Evolutionary conservation across 1,140 invertebrate genomes (phyloP).

Genomic region (Pseudobourletiella spinata): DNA sequence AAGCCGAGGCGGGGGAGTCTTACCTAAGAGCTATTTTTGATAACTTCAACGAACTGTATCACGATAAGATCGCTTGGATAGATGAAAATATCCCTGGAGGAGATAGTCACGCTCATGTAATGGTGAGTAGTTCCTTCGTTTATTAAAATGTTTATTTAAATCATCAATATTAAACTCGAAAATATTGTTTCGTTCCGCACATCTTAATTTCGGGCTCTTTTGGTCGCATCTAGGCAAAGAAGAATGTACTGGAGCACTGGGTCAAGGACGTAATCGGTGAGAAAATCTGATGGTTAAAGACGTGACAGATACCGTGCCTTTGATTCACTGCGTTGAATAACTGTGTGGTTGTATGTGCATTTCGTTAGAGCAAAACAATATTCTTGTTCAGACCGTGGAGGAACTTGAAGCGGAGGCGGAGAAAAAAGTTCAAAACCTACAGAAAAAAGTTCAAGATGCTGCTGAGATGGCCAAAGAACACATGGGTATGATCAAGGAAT

Average conservation of each 20-base stretch:
- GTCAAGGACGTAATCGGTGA: conserved; percentile 14
- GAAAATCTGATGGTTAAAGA: too few relatives aligned
- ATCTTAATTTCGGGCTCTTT: too few relatives aligned
- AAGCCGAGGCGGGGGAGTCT: background rate
- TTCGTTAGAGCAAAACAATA: conserved; percentile 15
- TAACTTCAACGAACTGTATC: conserved; percentile 6
- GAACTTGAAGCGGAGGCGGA: conserved; percentile 31
- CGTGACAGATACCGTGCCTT: too few relatives aligned
- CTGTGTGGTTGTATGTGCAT: too few relatives aligned
- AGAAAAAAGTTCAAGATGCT: conserved; percentile 25
- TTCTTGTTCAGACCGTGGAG: conserved; percentile 22
- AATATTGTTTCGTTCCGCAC: too few relatives aligned
- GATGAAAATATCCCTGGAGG: conserved; percentile 1
- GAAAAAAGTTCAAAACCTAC: conserved; percentile 17
- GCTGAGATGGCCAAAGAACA: conserved; percentile 24
- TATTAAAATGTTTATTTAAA: background rate
- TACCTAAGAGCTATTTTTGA: conserved; percentile 8
- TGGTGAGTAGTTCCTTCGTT: background rate
- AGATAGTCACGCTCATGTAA: background rate
- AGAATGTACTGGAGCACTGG: conserved; percentile 17
- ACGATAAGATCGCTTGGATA: conserved; percentile 2
- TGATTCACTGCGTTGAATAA: too few relatives aligned
- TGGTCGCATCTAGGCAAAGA: conserved; percentile 4
- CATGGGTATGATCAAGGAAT: conserved; percentile 29
- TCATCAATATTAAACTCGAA: too few relatives aligned